Evolutionary conservation across 1,140 invertebrate genomes (phyloP).

Genomic region (Zaprionus davidi): DNA sequence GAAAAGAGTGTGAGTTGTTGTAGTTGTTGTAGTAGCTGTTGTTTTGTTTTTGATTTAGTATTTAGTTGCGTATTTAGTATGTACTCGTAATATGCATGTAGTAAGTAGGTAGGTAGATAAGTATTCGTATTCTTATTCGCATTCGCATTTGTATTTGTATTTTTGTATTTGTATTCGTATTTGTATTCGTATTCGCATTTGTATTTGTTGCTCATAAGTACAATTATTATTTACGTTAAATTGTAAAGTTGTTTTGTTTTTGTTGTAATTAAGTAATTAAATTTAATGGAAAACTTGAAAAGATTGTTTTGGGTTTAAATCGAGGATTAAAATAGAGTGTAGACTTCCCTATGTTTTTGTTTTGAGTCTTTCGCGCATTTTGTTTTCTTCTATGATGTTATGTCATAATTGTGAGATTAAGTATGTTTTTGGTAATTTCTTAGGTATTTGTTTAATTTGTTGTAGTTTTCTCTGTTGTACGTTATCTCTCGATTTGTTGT

Average conservation of each 20-base stretch:
- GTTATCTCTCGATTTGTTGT: not conserved
- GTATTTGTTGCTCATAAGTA: constrained; percentile 35
- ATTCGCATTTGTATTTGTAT: constrained; percentile 30
- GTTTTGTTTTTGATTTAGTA: constrained; percentile 61
- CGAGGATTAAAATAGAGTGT: constrained; percentile 54
- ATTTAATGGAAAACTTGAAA: constrained; percentile 83
- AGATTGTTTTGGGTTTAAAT: constrained; percentile 77
- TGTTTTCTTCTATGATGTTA: constrained; percentile 2
- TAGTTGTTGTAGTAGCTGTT: constrained; percentile 31
- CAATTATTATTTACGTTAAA: constrained; percentile 46
- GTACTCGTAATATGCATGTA: constrained; percentile 58
- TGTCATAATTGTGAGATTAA: not conserved
- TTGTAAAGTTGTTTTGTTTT: constrained; percentile 44
- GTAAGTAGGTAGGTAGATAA: constrained; percentile 43
- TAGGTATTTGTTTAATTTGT: not conserved
- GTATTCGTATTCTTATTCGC: constrained; percentile 43
- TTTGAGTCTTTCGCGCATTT: constrained; percentile 19
- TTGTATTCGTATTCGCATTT: constrained; percentile 32
- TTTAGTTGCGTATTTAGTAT: constrained; percentile 39
- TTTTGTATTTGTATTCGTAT: constrained; percentile 40
- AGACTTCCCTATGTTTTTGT: constrained; percentile 9
- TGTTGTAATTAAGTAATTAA: constrained; percentile 59
- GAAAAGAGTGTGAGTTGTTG: constrained; percentile 45
- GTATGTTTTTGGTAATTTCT: not conserved
- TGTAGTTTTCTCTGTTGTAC: not conserved